Base-by-base conservation (phyloP, 1,140 invertebrate species). In the Eubasilissa regina region DNA sequence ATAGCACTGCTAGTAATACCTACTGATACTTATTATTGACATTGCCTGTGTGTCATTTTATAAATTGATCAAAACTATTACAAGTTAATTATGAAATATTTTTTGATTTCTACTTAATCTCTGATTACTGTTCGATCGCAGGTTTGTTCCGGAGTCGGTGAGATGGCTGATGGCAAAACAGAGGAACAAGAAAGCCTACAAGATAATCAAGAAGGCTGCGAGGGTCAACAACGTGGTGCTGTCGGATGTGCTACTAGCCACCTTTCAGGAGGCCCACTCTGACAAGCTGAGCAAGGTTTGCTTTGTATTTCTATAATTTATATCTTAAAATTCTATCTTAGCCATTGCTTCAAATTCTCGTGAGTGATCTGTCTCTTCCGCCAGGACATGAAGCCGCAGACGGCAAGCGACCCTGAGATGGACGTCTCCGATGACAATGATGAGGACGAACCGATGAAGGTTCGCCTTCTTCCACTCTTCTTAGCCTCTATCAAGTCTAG, bases 111-210 rank as follows among this genome's bases (percentile, higher is more conserved):
- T n/a, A n/a, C n/a, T n/a, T n/a, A n/a, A n/a, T n/a, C n/a, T n/a
- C n/a, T 35, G 25, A 35, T 35, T 35, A 35, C 25, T 35, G 25
- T 51, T 75, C 47, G 35, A 13, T 80, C 79, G 35, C 25, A 90
- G 89, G 88, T 80, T 93, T 12, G 87, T 93, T 48, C 92, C 92
- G 1, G 92, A 93, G 84, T 93, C 92, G 0, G 90, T 92, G 0
- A 85, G 92, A 53, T 93, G 92, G 92, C 83, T 93, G 1, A 82
- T 93, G 45, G 89, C 91, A 0, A 89, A 91, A 12, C 85, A 90
- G 60, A 85, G 88, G 73, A 85, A 86, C 9, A 85, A 86, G 15
- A 88, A 90, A 80, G 92, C 92, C 0, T 87, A 87, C 35, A 83
- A 84, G 47, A 90, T 92, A n/a, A 88, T 93, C 6, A 81, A 84